Evolutionary conservation across 1,140 invertebrate species (phyloP), one percentile per base, ranked within the genome.

Genomic region (Danaus melanippus): DNA sequence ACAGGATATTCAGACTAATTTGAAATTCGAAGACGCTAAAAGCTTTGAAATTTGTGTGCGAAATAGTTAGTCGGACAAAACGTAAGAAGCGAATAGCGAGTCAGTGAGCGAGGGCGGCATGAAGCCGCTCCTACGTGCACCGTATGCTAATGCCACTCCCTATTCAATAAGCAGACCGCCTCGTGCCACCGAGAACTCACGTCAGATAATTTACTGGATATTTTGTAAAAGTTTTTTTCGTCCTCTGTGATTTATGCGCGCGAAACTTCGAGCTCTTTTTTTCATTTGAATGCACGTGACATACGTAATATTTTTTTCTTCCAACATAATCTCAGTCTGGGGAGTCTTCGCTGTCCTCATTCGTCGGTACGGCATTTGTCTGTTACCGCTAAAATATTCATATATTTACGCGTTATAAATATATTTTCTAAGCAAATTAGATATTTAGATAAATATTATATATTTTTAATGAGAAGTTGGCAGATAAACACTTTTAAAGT

Each of bases 201-300:
- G 81, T 86, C 84, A 80, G 80, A 86, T 86, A 86, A 86, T 86
- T 86, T 86, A 86, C 84, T 86, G 77, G 84, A 86, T 86, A 86
- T 84, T 84, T 86, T 86, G 84, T 85, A 84, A 84, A 84, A 86
- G 74, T 84, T 86, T 86, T 67, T 86, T 86, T 84, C 80, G 74
- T 76, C 80, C 71, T 84, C 80, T 74, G 81, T 86, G 81, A 86
- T 86, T 86, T 86, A 86, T 86, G 77, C 74, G 77, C 79, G 75
- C 76, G 73, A 84, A 86, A 84, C 80, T 86, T 84, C 72, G 60
- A 84, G 75, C 77, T 76, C 79, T 79, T 76, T 83, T 86, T 84
- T 86, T 83, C 82, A 86, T 86, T 85, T 86, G 77, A 84, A 84
- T 84, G 79, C 81, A 81, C 81, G 80, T 84, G 80, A 84, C 81